A percentile compares a stretch with the other conserved stretches of the same genome.
phyloP scores from a whole-genome alignment of 2,113 vertebrate genomes.

The Mus spicilegus region DNA sequence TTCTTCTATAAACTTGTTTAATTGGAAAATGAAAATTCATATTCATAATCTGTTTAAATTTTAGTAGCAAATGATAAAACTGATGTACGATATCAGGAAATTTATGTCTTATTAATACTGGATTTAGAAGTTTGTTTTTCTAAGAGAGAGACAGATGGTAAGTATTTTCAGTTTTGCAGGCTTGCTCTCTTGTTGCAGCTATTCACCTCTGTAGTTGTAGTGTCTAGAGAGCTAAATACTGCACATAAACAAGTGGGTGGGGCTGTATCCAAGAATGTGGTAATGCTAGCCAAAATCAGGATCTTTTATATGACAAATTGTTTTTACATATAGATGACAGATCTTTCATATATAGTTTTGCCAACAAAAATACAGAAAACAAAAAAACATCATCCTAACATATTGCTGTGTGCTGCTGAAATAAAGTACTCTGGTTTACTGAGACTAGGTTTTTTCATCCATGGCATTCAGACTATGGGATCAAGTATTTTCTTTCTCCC shows the following conservation, averaged over 20 bases:
- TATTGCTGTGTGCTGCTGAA: background rate
- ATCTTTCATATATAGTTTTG: conserved; percentile 49
- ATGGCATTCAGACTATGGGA: background rate
- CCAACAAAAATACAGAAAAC: background rate
- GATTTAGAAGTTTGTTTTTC: conserved; percentile 57
- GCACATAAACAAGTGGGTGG: background rate
- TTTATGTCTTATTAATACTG: conserved; percentile 32
- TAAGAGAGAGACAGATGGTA: background rate
- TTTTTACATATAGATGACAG: conserved; percentile 21
- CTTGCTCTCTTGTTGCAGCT: conserved; percentile 11
- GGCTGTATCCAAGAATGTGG: conserved; percentile 22
- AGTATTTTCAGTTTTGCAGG: conserved; percentile 52
- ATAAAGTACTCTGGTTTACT: conserved; percentile 25
- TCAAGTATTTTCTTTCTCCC: background rate
- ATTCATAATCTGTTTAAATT: conserved; percentile 25
- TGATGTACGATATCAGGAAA: background rate
- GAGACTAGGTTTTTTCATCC: conserved; percentile 25
- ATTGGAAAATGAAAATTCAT: conserved; percentile 59
- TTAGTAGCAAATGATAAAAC: conserved; percentile 33
- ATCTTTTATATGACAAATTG: conserved; percentile 44
- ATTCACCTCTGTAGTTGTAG: background rate
- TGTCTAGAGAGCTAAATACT: conserved; percentile 53
- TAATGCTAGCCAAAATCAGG: conserved; percentile 52
- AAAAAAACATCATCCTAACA: background rate
- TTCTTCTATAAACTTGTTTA: conserved; percentile 53